Evolutionary conservation across 2,888 invertebrate genomes (phyloP).

Genomic region (Ethmia dodecea): DNA sequence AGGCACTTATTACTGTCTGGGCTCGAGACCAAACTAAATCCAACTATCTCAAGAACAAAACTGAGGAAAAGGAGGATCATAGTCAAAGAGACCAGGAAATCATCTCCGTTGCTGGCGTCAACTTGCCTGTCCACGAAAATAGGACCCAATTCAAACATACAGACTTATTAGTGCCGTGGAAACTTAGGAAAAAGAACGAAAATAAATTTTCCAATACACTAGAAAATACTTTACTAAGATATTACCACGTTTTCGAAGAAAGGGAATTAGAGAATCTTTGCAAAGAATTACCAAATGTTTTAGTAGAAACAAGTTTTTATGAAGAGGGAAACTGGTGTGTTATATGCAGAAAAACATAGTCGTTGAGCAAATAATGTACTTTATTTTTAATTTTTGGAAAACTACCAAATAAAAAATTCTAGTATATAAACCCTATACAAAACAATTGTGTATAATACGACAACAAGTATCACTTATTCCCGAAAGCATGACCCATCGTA

Average conservation of each 20-base stretch:
- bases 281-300: slow-evolving; percentile 62
- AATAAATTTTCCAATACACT: slow-evolving; percentile 46
- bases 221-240: slow-evolving; percentile 84
- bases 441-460: slow-evolving; percentile 31
- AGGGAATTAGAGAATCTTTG: slow-evolving; percentile 86
- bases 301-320: slow-evolving; percentile 85
- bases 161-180: slow-evolving; percentile 98
- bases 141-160: slow-evolving; percentile 92
- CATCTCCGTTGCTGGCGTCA: slow-evolving; percentile 39
- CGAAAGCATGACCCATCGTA: no score
- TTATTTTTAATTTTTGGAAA: slow-evolving; percentile 41
- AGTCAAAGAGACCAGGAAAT: slow-evolving; percentile 29
- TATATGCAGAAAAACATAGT: slow-evolving; percentile 80
- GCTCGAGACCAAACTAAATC: slow-evolving; percentile 90
- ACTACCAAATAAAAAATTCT: slow-evolving; percentile 35
- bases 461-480: no score
- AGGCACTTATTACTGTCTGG: slow-evolving; percentile 96
- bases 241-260: slow-evolving; percentile 95
- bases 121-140: slow-evolving; percentile 91
- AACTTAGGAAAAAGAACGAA: slow-evolving; percentile 69
- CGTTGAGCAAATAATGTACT: slow-evolving; percentile 41
- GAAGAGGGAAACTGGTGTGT: slow-evolving; percentile 99
- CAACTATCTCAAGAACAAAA: slow-evolving; percentile 52
- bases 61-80: no score
- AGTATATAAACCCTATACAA: slow-evolving; percentile 38